Conservation (phyloP, 2,797 vertebrate species). For the Neosilurus hyrtlii region DNA sequence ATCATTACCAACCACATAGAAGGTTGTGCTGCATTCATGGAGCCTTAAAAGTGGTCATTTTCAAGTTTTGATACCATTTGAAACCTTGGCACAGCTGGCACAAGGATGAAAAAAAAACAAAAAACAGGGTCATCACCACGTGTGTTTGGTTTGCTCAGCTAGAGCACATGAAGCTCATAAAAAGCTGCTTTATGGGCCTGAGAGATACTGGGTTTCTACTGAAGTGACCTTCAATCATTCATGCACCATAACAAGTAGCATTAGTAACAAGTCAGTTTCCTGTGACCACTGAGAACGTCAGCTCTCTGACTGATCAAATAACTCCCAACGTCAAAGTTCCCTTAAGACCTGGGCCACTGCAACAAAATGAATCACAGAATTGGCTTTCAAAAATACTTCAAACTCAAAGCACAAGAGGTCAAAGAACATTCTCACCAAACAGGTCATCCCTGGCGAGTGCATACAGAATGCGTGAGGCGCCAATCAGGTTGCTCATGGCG, state of each 20-base stretch:
- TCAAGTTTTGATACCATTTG: not conserved
- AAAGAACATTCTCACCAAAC: constrained; percentile 74
- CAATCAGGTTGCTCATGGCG: constrained; percentile 88
- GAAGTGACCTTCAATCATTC: not conserved
- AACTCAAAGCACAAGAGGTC: not conserved
- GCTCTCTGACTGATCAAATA: no score
- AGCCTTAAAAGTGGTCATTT: not conserved
- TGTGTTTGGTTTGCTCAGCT: not conserved
- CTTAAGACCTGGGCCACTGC: no score
- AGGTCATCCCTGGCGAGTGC: constrained; percentile 85
- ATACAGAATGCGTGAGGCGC: constrained; percentile 87
- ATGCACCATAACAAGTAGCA: not conserved
- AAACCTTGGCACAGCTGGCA: not conserved
- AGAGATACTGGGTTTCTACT: not conserved
- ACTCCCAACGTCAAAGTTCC: no score
- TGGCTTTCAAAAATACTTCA: not conserved
- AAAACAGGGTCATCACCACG: no score
- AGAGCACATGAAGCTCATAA: not conserved
- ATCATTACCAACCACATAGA: not conserved
- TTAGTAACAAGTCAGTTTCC: no score
- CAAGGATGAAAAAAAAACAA: not conserved
- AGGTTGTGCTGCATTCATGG: not conserved
- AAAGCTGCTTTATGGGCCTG: not conserved
- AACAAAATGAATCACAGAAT: not conserved
- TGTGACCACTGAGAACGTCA: not conserved